Evolutionary conservation across 2,888 invertebrate genomes (phyloP).

Genomic region (Tetropium fuscum): DNA sequence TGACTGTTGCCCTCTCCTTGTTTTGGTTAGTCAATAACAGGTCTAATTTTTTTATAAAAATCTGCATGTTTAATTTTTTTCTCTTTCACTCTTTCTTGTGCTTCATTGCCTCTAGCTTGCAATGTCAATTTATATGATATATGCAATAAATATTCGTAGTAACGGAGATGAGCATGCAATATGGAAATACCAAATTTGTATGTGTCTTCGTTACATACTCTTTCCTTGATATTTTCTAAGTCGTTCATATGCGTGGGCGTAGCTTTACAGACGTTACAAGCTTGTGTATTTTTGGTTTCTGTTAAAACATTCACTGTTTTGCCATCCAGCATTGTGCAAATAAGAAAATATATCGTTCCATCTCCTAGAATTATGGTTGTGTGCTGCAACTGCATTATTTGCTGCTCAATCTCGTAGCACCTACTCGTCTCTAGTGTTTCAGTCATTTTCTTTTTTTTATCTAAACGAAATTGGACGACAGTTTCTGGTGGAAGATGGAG

Average conservation of each 20-base stretch:
- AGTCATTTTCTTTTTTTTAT: slow-evolving; percentile 19
- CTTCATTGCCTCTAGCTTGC: slow-evolving; percentile 18
- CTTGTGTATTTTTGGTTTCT: slow-evolving; percentile 8
- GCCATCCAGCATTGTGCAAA: slow-evolving; percentile 29
- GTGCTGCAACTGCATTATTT: slow-evolving; percentile 21
- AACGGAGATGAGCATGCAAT: slow-evolving; percentile 4
- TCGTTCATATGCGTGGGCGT: slow-evolving; percentile 23
- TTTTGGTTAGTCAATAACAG: slow-evolving; percentile 39
- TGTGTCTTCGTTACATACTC: slow-evolving; percentile 16
- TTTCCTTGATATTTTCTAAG: slow-evolving; percentile 17
- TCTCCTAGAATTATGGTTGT: slow-evolving; percentile 13
- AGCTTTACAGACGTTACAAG: slow-evolving; percentile 25
- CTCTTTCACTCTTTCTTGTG: slow-evolving; percentile 26
- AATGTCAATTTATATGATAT: slow-evolving; percentile 24
- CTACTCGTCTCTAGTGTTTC: slow-evolving; percentile 18
- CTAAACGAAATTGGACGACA: slow-evolving; percentile 21
- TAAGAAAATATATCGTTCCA: slow-evolving; percentile 16
- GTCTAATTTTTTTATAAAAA: slow-evolving; percentile 42
- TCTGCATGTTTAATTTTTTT: too few relatives aligned
- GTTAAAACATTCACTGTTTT: slow-evolving; percentile 28
- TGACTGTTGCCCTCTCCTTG: slow-evolving; percentile 39
- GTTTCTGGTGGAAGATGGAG: slow-evolving; percentile 24
- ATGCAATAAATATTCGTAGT: slow-evolving; percentile 5
- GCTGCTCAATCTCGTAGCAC: slow-evolving; percentile 11
- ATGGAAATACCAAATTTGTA: slow-evolving; percentile 20